Evolutionary conservation across 2,888 invertebrate genomes (phyloP), one percentile per base, ranked within the genome.

Genomic region (Meliscaeva auricollis): DNA sequence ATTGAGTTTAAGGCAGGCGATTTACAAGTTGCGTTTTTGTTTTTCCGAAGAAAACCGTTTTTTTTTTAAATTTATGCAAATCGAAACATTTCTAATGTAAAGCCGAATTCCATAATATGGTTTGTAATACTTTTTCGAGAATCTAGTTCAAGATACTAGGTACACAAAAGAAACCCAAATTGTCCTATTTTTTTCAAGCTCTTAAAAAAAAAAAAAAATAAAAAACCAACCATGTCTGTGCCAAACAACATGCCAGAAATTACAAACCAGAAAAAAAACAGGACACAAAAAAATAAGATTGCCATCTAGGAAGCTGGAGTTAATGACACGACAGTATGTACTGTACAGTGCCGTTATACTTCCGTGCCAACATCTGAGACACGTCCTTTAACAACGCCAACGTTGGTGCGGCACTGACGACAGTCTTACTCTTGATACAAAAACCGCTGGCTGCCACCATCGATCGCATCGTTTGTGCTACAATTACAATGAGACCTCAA

Each of bases 401-500:
- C 20, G 35, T 26, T 17, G 52, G 5, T 8, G 3, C 20, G 32
- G 3, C 20, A 30, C 32, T 30, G 64, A 64, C 20, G 20, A 20
- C 17, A 48, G 32, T 20, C 30, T 48, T 64, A 17, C n/a, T n/a
- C n/a, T n/a, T n/a, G n/a, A 32, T 11, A 48, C 64, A 46, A 0
- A 46, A 46, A 46, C 62, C 48, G 41, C 44, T 64, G 32, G 32
- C 48, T 26, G 56, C 46, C 64, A 15, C 22, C 54, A 44, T 11
- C 41, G 8, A 8, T 20, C 26, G 26, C 15, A 35, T 54, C 30
- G 11, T 50, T 46, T 52, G 17, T 32, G 50, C 46, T 62, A 30
- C 62, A 62, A 62, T 62, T 64, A 75, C 80, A 72, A 68, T 66
- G 41, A 38, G 44, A 70, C 75, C 74, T 72, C 62, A 73, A 76